Evolutionary conservation across 23 tunicate species (phyloP), one percentile per base, ranked within the genome.

Genomic region (Diplosoma virens): DNA sequence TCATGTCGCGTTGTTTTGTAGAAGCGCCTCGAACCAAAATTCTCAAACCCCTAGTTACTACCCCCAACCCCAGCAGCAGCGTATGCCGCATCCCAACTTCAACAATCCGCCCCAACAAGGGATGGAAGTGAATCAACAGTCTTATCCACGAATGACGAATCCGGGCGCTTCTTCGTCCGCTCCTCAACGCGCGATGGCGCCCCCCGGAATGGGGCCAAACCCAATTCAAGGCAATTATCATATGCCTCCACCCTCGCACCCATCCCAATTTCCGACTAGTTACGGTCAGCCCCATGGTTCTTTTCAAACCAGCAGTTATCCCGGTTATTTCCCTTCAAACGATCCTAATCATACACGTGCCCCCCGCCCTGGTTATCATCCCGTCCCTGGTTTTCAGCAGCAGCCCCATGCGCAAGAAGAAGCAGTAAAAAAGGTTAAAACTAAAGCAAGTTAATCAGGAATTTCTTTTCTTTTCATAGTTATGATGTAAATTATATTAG

Each of bases 181-280:
- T 33, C 87, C 59, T 6, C 75, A 82, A 2, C 34, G 87, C 14
- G 47, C 75, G 66, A 82, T 82, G 87, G 87, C 81, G 3, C 86
- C 86, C 32, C 77, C 53, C 14, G 77, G 74, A 1, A 80, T 80
- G 77, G 46, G 52, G 1, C 26, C 80, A 25, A 75, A 67, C 28
- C 75, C 52, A 30, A 35, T 28, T 20, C 86, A 58, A 58, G 77
- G 66, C 11, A 41, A 26, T 35, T 78, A 64, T 14, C 25, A 60
- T 27, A 75, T 74, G 75, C 67, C 77, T 0, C 83, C 83, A 32
- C 32, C 77, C 20, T 18, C 26, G 11, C 78, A 47, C 4, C 32
- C 77, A 25, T 18, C 26, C 20, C 78, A 47, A 11, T 72, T 23
- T 72, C 61, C 33, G 18, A 2, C 61, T 24, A 61, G 78, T 2